These are phyloP conservation scores for Sakesphorus luctuosus DNA, from an alignment of 2,113 vertebrate species.

Conservation along the genomic window DNA sequence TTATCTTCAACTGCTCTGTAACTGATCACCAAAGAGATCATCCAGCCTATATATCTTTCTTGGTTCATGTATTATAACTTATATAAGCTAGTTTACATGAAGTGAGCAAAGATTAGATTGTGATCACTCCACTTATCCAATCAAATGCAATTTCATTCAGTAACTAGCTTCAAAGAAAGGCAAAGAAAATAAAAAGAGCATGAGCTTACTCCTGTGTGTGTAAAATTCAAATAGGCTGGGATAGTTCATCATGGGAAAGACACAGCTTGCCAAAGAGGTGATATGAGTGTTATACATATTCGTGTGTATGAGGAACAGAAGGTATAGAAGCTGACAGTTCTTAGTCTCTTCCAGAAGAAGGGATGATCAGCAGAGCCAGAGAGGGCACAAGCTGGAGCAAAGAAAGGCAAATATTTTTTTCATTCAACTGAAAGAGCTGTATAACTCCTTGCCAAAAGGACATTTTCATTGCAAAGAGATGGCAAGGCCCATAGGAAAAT, in stretches of 20 bases:
- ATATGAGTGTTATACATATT: not conserved
- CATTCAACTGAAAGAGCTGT: not conserved
- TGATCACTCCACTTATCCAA: not conserved
- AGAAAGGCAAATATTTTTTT: not conserved
- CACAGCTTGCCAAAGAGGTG: not conserved
- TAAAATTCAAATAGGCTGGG: not conserved
- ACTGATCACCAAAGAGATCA: not conserved
- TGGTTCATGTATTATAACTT: not conserved
- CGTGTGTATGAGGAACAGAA: not conserved
- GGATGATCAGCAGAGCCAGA: not conserved
- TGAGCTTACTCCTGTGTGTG: rapidly evolving
- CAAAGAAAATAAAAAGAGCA: not conserved
- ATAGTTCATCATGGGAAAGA: not conserved
- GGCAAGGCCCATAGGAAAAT: not conserved
- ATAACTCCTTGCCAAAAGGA: not conserved
- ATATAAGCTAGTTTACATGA: not conserved
- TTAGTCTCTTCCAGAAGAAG: not conserved
- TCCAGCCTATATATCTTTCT: not conserved
- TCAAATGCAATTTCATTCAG: not conserved
- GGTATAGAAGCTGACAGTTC: not conserved
- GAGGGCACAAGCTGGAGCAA: not conserved
- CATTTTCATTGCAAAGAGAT: not conserved
- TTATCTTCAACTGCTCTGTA: not conserved
- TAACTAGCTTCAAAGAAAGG: not conserved
- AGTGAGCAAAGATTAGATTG: not conserved